These are phyloP conservation scores for Antennarius maculatus DNA, from an alignment of 2,797 vertebrate species.

Conservation along the genomic window DNA sequence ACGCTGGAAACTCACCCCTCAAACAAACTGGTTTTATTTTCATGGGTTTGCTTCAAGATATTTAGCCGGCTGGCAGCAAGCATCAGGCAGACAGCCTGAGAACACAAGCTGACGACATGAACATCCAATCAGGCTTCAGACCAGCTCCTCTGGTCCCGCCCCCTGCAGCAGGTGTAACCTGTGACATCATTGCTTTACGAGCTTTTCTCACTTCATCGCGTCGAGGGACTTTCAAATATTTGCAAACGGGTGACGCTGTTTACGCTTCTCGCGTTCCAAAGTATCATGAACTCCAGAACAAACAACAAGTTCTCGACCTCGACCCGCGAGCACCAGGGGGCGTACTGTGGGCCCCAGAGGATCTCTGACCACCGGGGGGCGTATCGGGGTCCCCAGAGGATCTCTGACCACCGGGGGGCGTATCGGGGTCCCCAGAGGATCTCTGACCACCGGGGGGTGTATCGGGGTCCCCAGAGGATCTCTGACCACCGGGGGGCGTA, in stretches of 20 bases:
- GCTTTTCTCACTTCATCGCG: background rate
- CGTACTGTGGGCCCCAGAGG: too few relatives aligned
- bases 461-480: too few relatives aligned
- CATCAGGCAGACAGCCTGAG: conserved; percentile 27
- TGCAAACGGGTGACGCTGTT: background rate
- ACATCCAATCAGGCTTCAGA: too few relatives aligned
- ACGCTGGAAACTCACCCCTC: too few relatives aligned
- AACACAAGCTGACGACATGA: conserved; percentile 1
- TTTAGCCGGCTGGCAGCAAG: background rate
- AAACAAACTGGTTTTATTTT: too few relatives aligned
- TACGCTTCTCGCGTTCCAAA: background rate
- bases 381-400: too few relatives aligned
- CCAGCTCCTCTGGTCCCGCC: too few relatives aligned
- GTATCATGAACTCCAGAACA: background rate
- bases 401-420: background rate
- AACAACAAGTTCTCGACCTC: too few relatives aligned
- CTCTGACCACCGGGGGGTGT: background rate
- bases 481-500: background rate
- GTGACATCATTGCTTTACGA: background rate
- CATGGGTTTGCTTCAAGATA: too few relatives aligned
- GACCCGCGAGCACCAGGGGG: too few relatives aligned
- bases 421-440: background rate
- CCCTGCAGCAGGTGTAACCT: background rate
- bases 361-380: too few relatives aligned
- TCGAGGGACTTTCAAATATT: background rate